These are phyloP conservation scores for Diogma glabrata DNA, from an alignment of 2,888 invertebrate genomes.

Conservation along the genomic window DNA sequence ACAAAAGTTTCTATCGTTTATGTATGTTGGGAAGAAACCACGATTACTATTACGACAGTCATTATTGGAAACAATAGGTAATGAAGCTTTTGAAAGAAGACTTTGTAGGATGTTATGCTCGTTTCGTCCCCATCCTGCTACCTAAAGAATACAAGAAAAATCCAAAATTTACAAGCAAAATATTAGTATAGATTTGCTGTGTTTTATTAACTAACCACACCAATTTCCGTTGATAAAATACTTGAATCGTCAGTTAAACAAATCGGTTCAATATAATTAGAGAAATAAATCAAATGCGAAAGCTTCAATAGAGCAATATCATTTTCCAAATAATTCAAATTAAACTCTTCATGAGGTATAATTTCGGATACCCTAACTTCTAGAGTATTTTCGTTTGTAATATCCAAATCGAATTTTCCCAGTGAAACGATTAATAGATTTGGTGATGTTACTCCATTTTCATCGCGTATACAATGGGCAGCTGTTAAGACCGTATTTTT, in stretches of 20 bases:
- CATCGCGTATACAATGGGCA: background rate
- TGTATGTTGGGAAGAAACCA: background rate
- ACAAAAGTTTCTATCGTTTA: background rate
- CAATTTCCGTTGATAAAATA: background rate
- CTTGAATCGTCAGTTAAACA: background rate
- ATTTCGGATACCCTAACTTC: background rate
- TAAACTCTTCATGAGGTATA: background rate
- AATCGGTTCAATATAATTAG: slow-evolving; percentile 2
- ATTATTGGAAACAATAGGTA: background rate
- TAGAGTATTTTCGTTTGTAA: background rate
- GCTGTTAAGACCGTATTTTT: background rate
- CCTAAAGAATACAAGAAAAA: too few species aligned
- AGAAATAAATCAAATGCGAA: background rate
- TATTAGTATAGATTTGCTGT: too few species aligned
- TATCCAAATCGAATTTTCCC: background rate
- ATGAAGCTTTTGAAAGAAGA: background rate
- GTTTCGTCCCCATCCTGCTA: background rate
- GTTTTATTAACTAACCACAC: too few species aligned
- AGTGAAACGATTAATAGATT: background rate
- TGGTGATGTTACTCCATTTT: background rate
- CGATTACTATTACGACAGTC: background rate
- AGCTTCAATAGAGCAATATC: background rate
- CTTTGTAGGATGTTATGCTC: background rate
- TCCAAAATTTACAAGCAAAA: too few species aligned
- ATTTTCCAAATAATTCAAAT: slow-evolving; percentile 1